Base-by-base conservation (phyloP, 2,113 vertebrate species). In the Peromyscus polionotus region DNA sequence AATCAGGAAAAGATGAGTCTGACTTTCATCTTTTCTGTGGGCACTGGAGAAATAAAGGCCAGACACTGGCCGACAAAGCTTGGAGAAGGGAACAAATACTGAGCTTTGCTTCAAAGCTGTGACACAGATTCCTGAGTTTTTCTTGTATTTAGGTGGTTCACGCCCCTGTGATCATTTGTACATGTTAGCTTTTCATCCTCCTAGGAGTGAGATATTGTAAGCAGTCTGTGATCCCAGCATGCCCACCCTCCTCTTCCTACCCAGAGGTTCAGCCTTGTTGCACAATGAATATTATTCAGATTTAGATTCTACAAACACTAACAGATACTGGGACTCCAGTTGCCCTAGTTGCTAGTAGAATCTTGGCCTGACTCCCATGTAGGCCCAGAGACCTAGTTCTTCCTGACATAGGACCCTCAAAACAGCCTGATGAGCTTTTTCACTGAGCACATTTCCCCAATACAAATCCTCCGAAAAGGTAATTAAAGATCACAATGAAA, bases 201-300 rank as follows among this genome's bases (percentile, higher is more conserved):
- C 36, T 33, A 39, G 9, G 17, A 77, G 51, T 54, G 36, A 93
- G 33, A 68, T 57, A 42, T 11, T 39, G 51, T 42, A 94, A 93
- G 28, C 13, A 77, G 3, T 14, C 36, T 7, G 75, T 33, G n/a
- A 95, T 79, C 45, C 67, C 31, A 89, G 22, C 13, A 80, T 0
- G 17, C 16, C 6, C 13, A 54, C 11, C 20, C 3, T 92, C 36
- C 31, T 86, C 67, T 75, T 79, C 48, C 57, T 51, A 54, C 9
- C 3, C 63, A 93, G 79, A 93, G 88, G 22, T 51, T 89, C 75
- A 59, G 19, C 5, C 33, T 84, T 88, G 11, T 68, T 94, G 51
- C 93, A 80, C 67, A 83, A 95, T 75, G n/a, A 90, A 67, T n/a
- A 92, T 33, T 94, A 76, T 33, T 33, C 48, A 54, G 45, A 10